Evolutionary conservation across 2,888 invertebrate genomes (phyloP), one percentile per base, ranked within the genome.

Genomic region (Lysandra bellargus): DNA sequence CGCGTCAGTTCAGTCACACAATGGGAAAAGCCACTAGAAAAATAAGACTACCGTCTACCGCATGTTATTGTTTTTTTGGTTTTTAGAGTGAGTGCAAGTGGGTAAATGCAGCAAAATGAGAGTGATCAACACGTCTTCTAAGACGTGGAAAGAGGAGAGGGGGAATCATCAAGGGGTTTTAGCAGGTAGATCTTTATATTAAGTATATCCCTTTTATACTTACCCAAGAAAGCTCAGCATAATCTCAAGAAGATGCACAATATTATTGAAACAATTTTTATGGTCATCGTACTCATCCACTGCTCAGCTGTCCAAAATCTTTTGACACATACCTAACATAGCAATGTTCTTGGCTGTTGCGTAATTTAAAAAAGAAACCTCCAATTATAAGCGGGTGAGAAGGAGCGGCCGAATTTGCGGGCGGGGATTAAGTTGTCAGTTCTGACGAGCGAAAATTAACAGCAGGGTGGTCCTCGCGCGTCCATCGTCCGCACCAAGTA

Each of bases 351-450:
- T 73, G 57, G 60, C 23, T 37, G 53, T 78, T 78, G 61, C 60
- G 73, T 40, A 78, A 73, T 49, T 6, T 49, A 40, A 73, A 74
- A 72, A 80, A 73, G 78, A 74, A 61, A 73, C 6, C n/a, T 57
- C 78, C 60, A 69, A 69, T 69, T 49, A 78, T 12, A 74, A 57
- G 53, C 76, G 76, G 53, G 37, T 76, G 49, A 82, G 79, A 80
- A 80, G 75, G 69, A 69, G 78, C 78, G 79, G 78, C 82, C 80
- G 82, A 82, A 84, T 82, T 83, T 83, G 82, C 81, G 80, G 81
- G 82, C 81, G 82, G 83, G 89, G 90, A 91, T 91, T 90, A 90
- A 87, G 87, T 86, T 87, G 90, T 91, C 92, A 90, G 86, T 87
- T 83, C 82, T 90, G 92, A 90, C 91, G 86, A 82, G 82, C 81